Evolutionary conservation across 1,140 invertebrate genomes (phyloP), one percentile per base, ranked within the genome.

Genomic region (Drosophila repletoides): DNA sequence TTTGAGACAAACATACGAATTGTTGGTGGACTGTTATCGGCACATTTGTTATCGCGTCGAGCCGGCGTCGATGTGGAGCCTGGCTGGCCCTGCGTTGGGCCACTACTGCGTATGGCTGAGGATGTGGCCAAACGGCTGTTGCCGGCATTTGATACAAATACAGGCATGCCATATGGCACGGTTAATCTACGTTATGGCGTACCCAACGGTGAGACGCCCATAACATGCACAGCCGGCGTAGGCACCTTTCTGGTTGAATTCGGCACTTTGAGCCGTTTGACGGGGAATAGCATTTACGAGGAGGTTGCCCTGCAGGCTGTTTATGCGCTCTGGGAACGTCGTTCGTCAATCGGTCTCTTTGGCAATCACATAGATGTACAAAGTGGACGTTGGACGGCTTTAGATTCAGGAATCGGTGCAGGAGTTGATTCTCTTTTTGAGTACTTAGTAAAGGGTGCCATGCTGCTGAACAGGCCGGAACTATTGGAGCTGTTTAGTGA

Each of bases 1-100:
- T 99, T 99, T 94, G 99, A 99, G 92, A 99, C 98, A 2, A 99
- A 99, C 90, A 99, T 99, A 51, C 92, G 99, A 90, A 98, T 99
- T 74, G 95, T 99, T 68, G 98, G 98, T 21, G 98, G 98, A 3
- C 91, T 99, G 5, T 90, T 99, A 0, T 98, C 97, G 91, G 98
- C 98, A 9, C 99, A 99, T 93, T 92, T 99, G 58, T 88, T 99
- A 19, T 97, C 96, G 9, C 91, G 63, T 65, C 96, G 94, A 90
- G 95, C 95, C 56, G 96, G 95, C 10, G 91, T 97, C 68, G 92
- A 94, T 52, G 69, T 99, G 31, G 97, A 98, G 89, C 93, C 95
- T 12, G 98, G 98, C 0, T 99, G 98, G 98, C 99, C 98, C 2
- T 99, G 99, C 89, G 95, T 96, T 91, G 98, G 99, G 0, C 98